phyloP scores from a whole-genome alignment of 1,140 invertebrate species.

The Drosophila suzukii region DNA sequence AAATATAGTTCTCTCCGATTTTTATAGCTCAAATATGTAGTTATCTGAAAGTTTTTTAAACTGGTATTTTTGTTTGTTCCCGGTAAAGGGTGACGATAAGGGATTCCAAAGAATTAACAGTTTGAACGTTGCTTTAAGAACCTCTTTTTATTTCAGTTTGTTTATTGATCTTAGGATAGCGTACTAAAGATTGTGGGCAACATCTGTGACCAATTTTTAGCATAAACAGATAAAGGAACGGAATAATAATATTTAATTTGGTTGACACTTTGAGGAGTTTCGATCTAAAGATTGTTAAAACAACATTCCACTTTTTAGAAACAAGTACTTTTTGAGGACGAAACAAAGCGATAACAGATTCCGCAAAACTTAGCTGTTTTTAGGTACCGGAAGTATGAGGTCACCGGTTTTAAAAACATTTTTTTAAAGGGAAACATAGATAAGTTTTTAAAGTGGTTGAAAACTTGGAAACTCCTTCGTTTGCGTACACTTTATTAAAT shows the following conservation, averaged over 20 bases:
- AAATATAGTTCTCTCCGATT: too few species aligned
- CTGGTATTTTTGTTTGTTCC: slow-evolving; percentile 4
- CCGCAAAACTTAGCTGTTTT: background rate
- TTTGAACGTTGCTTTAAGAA: background rate
- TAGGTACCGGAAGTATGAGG: too few species aligned
- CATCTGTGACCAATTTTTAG: background rate
- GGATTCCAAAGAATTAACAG: slow-evolving; percentile 8
- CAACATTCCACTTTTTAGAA: background rate
- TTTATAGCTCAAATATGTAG: too few species aligned
- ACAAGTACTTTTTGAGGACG: background rate
- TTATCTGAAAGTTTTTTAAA: background rate
- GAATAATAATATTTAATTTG: too few species aligned
- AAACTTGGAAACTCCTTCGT: background rate
- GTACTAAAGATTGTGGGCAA: background rate
- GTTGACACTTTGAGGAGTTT: background rate
- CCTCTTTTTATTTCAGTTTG: slow-evolving; percentile 7
- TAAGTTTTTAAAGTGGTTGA: background rate
- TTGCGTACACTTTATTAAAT: background rate
- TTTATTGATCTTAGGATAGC: slow-evolving; percentile 2
- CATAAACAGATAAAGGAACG: background rate
- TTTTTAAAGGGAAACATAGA: background rate
- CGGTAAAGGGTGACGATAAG: slow-evolving; percentile 6
- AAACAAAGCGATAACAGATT: background rate
- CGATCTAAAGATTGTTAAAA: background rate
- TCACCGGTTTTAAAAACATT: background rate